Conservation (phyloP, 1,140 invertebrate genomes). For the Rhopalosiphum padi region DNA sequence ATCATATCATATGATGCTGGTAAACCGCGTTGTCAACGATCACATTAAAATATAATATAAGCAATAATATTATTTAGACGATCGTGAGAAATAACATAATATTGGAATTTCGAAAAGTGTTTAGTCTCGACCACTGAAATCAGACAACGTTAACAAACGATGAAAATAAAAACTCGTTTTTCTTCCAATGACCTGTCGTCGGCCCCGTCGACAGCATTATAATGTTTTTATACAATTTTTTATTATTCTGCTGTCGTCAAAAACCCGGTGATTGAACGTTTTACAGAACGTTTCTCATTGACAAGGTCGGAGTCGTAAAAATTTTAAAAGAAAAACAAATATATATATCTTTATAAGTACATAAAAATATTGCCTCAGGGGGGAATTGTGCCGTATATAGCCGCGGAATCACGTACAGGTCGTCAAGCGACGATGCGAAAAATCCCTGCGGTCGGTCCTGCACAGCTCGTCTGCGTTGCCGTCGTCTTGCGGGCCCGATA, state of each 20-base stretch:
- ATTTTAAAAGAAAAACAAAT: neutral
- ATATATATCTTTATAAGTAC: neutral
- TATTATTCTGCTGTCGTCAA: neutral
- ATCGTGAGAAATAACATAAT: neutral
- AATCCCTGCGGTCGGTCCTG: neutral
- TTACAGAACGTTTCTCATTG: conserved; percentile 14
- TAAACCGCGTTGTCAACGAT: neutral
- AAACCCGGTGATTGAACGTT: conserved; percentile 19
- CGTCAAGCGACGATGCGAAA: conserved; percentile 17
- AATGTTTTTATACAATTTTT: neutral
- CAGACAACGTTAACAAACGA: neutral
- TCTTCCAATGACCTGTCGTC: neutral
- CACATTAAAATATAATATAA: neutral
- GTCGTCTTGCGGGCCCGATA: neutral
- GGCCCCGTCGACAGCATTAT: neutral
- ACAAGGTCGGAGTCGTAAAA: neutral
- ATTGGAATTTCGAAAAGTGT: neutral
- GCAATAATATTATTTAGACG: neutral
- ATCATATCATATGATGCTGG: neutral
- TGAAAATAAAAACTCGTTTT: conserved; percentile 1
- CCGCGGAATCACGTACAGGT: neutral
- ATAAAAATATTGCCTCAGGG: neutral
- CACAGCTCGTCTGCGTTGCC: neutral
- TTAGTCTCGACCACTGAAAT: neutral
- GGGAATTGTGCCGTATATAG: neutral